Evolutionary conservation across 2,113 vertebrate species (phyloP), one percentile per base, ranked within the genome.

Genomic region (Tautogolabrus adspersus): DNA sequence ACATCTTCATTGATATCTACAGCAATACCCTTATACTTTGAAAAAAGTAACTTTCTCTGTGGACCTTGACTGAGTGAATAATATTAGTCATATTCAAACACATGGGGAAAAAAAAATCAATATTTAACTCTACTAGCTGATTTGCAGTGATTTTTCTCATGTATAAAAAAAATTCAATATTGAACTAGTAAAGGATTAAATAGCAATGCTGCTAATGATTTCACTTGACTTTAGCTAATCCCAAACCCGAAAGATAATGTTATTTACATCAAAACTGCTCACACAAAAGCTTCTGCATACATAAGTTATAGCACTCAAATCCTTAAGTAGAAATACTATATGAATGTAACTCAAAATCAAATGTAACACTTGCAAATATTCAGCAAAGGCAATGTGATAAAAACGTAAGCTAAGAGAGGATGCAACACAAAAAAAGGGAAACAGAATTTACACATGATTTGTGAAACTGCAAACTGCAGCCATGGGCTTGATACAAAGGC

Each of bases 81-180:
- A 76, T 21, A 79, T 74, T 68, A 60, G 58, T 77, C 52, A 59
- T 61, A 72, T 75, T 88, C 34, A 73, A 88, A 72, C 55, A 79
- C 38, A 54, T 54, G 64, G 62, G 57, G 6, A 82, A 58, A 58
- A 44, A 72, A 30, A 13, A 76, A 66, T 68, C 55, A 71, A 77
- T n/a, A 76, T 65, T 34, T 84, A 46, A 80, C 56, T 82, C 82
- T 44, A 82, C 47, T 66, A 69, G 81, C 5, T 47, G 66, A 78
- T 64, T 68, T 71, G 62, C 69, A 83, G 65, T 72, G 65, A 77
- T 58, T 44, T 72, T 37, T 86, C 46, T 58, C 54, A 71, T 66
- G 44, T 84, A 83, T 68, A 90, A 89, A 91, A 89, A 90, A 85
- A 87, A 46, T 77, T 83, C 49, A 76, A 65, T 85, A 88, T 63